Conservation (phyloP, 2,888 invertebrate genomes). For the Frankliniella intonsa region DNA sequence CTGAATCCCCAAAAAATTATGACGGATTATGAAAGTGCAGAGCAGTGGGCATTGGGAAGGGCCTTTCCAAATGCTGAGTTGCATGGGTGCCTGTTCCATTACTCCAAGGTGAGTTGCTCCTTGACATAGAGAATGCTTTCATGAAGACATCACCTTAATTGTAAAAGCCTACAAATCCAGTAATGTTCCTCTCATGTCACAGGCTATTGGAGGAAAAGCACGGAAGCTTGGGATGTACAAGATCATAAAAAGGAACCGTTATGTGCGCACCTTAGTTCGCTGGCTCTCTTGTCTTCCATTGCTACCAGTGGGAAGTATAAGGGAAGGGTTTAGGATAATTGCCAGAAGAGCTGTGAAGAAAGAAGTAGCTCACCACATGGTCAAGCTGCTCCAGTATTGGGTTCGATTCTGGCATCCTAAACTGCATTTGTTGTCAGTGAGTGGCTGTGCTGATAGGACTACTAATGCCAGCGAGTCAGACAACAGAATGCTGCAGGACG, state of each 20-base stretch:
- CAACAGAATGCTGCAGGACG: background rate
- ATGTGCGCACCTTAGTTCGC: background rate
- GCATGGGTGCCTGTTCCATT: background rate
- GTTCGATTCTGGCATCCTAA: background rate
- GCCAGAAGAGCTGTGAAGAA: background rate
- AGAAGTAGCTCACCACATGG: background rate
- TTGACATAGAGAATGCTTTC: too few species aligned
- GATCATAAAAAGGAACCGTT: background rate
- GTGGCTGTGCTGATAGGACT: background rate
- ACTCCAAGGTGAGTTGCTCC: background rate
- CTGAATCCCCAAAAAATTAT: background rate
- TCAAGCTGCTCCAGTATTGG: background rate
- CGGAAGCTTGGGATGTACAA: background rate
- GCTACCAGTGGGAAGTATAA: background rate
- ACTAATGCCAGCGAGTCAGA: background rate
- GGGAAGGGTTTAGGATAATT: background rate
- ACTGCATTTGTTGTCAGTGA: background rate
- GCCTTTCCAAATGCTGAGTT: background rate
- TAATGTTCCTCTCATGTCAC: background rate
- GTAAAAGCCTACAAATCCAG: too few species aligned
- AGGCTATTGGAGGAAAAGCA: background rate
- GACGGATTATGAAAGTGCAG: background rate
- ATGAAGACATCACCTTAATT: too few species aligned
- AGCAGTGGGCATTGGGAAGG: background rate
- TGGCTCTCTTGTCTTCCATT: background rate